Evolutionary conservation across 2,113 vertebrate genomes (phyloP), one percentile per base, ranked within the genome.

Genomic region (Heptranchias perlo): DNA sequence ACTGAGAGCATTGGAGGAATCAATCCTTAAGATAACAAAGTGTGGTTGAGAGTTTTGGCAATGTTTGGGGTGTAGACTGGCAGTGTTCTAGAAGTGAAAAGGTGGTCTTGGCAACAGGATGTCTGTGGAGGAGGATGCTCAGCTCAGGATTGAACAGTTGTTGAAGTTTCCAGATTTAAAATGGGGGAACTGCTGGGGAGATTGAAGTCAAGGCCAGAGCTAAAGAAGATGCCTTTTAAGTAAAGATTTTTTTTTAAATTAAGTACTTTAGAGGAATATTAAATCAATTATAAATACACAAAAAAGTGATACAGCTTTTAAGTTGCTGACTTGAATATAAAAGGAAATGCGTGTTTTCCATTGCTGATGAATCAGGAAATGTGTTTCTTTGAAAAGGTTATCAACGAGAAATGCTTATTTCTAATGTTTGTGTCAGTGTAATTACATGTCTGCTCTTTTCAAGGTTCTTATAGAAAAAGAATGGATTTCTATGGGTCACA

Each of bases 401-500:
- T 69, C 23, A 14, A 49, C 23, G 73, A 95, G 25, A 4, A 95
- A 67, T 69, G 28, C 52, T 92, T 35, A n/a, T 61, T 64, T 93
- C 91, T 62, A 64, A 28, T 47, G n/a, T 44, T 62, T 64, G 61
- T 94, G 11, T n/a, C 4, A 11, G 10, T 54, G 11, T 91, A 54
- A 58, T 91, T 39, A 62, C 7, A 8, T 93, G 31, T 96, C 69
- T 69, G 89, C 10, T 96, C 21, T 73, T 76, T 96, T 96, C 76
- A 96, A 98, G 98, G 97, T 98, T 7, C 97, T 98, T 6, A 97
- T 98, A 96, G 98, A 98, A 96, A 98, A 98, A 96, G 98, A 98
- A 96, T 98, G 98, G 98, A 98, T 98, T 97, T 97, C 97, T 13
- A 97, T 98, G 97, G 98, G 98, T 69, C 98, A 98, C 97, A 98